Evolutionary conservation across 1,140 invertebrate genomes (phyloP).

Genomic region (Apis mellifera): Amel_HAv3.1 CM009935.2:13507501-13508000

Average conservation of each 20-base stretch:
- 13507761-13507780: too few species aligned
- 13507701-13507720: not conserved
- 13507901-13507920: conserved; percentile 29
- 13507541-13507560: too few species aligned
- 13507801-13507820: too few species aligned
- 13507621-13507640: conserved; percentile 1
- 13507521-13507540: too few species aligned
- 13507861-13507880: not conserved
- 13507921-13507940: conserved; percentile 26
- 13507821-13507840: not conserved
- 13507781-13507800: too few species aligned
- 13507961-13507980: not conserved
- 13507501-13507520: conserved; percentile 34
- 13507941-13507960: conserved; percentile 27
- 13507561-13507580: not conserved
- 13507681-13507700: not conserved
- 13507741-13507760: too few species aligned
- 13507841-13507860: not conserved
- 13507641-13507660: conserved; percentile 50
- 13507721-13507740: not conserved
- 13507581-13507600: not conserved
- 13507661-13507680: not conserved
- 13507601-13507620: conserved; percentile 62
- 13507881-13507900: not conserved
- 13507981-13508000: conserved; percentile 35